Conservation (phyloP, 2,797 vertebrate genomes). For the Syngnathus rostellatus region DNA sequence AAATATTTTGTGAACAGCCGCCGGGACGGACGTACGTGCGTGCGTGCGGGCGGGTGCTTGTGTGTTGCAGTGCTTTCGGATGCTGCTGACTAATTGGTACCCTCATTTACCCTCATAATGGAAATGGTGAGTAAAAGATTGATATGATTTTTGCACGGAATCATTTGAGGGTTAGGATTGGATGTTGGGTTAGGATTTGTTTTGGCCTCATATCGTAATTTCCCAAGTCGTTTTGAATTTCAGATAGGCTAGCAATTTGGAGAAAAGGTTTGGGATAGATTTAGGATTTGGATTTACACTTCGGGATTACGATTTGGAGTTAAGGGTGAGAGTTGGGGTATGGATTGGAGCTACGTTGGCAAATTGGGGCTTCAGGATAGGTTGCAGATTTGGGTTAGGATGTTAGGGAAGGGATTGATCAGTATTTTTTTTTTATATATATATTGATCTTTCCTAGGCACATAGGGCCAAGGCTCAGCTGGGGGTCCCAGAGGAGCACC, state of each 20-base stretch:
- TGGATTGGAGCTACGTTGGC: not conserved
- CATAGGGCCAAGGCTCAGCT: conserved; percentile 35
- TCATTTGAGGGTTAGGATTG: not conserved
- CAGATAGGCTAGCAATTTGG: not conserved
- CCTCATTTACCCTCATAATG: not conserved
- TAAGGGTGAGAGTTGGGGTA: not conserved
- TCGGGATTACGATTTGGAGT: not conserved
- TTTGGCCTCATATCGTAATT: too few relatives aligned
- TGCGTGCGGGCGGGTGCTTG: not conserved
- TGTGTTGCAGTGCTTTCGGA: not conserved
- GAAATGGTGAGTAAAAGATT: not conserved
- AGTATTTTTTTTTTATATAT: not conserved
- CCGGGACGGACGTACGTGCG: not conserved
- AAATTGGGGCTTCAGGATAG: not conserved
- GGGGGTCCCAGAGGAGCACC: conserved; percentile 19
- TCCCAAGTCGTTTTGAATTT: too few relatives aligned
- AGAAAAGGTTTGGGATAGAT: not conserved
- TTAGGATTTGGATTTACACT: not conserved
- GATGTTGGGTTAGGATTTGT: not conserved
- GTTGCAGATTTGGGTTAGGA: not conserved
- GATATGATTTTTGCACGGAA: not conserved
- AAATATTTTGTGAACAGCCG: conserved; percentile 18
- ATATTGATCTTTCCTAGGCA: conserved; percentile 17
- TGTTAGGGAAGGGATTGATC: not conserved
- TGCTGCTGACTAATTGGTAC: not conserved